Evolutionary conservation across 2,888 invertebrate genomes (phyloP), one percentile per base, ranked within the genome.

Genomic region (Drosophila rubida): DNA sequence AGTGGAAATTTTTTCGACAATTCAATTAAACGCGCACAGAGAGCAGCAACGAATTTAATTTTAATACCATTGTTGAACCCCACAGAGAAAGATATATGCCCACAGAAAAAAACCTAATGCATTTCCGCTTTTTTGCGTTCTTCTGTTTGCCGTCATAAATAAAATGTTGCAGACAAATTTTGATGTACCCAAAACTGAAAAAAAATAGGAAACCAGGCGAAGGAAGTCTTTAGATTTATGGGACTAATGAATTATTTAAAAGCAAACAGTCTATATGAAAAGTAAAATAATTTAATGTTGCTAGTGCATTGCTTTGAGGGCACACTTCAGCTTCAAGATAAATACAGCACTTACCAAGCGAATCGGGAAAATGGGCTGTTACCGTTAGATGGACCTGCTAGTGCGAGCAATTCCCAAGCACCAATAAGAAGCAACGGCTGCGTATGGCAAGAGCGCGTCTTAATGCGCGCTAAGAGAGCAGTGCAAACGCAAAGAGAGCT

Each of bases 1-100:
- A 61, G 69, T 86, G 87, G 71, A 88, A 88, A 80, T 63, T 55
- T 64, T 53, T 62, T 48, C 64, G 64, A 68, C 78, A 80, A 80
- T 83, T 81, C 82, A 81, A 85, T 87, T 81, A 81, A 81, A 76
- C 58, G 65, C 27, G 50, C 32, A 14, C 32, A 14, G 19, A 64
- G 39, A 46, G 53, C 49, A 66, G 22, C 44, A 48, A 54, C 30
- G 61, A 65, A 72, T 64, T 44, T 41, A 65, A 65, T 67, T 87
- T 64, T 55, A 75, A 83, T 83, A 23, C 58, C 57, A 42, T 55
- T 54, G 30, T 30, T 53, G 19, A 41, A 6, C 41, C 41, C 30
- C 19, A 30, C 41, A 14, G 32, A 16, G 30, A 3, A 22, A 42
- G 41, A 51, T 19, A 19, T 22, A 19, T 7, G 32, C 9, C 16